Evolutionary conservation across 2,888 invertebrate genomes (phyloP), one percentile per base, ranked within the genome.

Genomic region (Hemicrepidius hirtus): DNA sequence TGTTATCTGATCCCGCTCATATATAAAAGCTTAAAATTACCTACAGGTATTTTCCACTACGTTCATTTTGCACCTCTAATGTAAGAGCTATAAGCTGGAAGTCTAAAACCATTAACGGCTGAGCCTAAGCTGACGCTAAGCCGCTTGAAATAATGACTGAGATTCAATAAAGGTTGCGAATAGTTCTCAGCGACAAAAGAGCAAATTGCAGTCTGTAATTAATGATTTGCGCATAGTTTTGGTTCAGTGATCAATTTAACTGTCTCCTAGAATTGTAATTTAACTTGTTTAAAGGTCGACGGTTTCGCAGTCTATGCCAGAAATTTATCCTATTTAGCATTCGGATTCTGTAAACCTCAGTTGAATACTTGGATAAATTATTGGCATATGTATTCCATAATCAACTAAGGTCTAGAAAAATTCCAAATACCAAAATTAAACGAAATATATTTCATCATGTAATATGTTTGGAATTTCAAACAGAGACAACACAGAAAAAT

Each of bases 151-250:
- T 81, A 82, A 81, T 82, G 80, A 81, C 81, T 79, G 81, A 79
- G 80, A 81, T 82, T 80, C 81, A 80, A 81, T 81, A 81, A 80
- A 80, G 80, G 80, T 78, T 75, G 78, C 79, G 79, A 80, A 80
- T 82, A 81, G 81, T 81, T 81, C 75, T 75, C 55, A 63, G 71
- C 75, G 79, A 81, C 82, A 82, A 83, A 82, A 82, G 82, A 82
- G 81, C 82, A 82, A 83, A 83, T 83, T 83, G 81, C 82, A 79
- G 76, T 71, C 71, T 62, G 80, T 84, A 83, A 83, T 83, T 83
- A 84, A 83, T 84, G 83, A 84, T 82, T 82, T 80, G 81, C 81
- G 81, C 82, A 83, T 84, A 83, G 83, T 83, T 84, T 82, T 80
- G 82, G 81, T 80, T 80, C 80, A 77, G 82, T 79, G 82, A 84